Evolutionary conservation across 2,113 vertebrate genomes (phyloP).

Genomic region (Periophthalmodon schlosseri): DNA sequence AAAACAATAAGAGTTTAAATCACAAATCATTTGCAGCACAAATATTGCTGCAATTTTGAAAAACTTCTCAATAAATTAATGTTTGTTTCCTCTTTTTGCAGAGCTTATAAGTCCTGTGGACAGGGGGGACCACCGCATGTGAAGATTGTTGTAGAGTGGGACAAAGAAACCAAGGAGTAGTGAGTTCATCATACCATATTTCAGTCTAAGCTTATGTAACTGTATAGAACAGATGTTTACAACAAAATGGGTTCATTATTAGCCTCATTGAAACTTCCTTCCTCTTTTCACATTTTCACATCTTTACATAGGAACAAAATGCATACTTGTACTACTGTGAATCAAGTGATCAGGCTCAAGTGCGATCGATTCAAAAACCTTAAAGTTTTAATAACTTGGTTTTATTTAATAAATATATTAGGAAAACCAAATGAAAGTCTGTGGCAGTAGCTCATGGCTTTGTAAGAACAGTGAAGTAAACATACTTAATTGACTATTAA

Average conservation of each 20-base stretch:
- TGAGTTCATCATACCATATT: constrained; percentile 75
- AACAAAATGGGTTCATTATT: not conserved
- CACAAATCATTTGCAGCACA: no score
- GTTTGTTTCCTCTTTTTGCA: constrained; percentile 50
- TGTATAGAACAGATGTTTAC: not conserved
- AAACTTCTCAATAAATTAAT: not conserved
- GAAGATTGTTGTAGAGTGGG: constrained; percentile 98
- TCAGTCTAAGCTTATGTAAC: not conserved
- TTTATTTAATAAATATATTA: not conserved
- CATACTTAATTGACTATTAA: not conserved
- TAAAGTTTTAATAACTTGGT: not conserved
- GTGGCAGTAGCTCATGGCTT: not conserved
- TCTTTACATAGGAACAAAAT: not conserved
- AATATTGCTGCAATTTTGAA: not conserved
- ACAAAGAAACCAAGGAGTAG: constrained; percentile 99
- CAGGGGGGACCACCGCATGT: constrained; percentile 93
- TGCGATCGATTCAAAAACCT: not conserved
- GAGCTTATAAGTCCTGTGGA: constrained; percentile 93
- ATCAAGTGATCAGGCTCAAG: not conserved
- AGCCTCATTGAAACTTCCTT: not conserved
- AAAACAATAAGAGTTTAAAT: not conserved
- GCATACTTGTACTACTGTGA: not conserved
- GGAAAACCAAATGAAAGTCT: not conserved
- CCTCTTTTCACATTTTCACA: not conserved
- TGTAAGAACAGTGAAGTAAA: not conserved